Conservation (phyloP, 2,113 vertebrate species). For the Limanda limanda region DNA sequence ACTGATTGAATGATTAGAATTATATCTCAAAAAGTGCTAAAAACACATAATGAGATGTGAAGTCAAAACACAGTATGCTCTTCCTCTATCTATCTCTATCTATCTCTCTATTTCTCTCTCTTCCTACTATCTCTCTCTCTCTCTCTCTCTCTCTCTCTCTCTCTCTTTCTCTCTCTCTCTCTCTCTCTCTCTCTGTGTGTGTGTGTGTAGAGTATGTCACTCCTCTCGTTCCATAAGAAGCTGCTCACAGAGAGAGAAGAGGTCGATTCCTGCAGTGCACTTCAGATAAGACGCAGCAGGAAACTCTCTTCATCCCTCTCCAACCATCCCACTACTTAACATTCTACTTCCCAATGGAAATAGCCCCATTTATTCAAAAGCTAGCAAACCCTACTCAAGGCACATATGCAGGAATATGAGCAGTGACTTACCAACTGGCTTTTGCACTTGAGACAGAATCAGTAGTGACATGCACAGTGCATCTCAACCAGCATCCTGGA, state of each 20-base stretch:
- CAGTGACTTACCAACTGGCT: conserved; percentile 55
- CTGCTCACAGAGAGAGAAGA: conserved; percentile 51
- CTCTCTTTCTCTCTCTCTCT: too few species aligned
- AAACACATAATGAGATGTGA: not conserved
- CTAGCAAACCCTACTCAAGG: conserved; percentile 22
- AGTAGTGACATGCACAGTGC: conserved; percentile 21
- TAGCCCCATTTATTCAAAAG: conserved; percentile 59
- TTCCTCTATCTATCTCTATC: not conserved
- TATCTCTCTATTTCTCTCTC: not conserved
- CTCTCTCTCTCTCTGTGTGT: not conserved
- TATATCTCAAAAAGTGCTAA: not conserved
- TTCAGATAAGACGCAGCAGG: conserved; percentile 72
- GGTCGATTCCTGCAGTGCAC: conserved; percentile 58
- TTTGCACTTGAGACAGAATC: conserved; percentile 43
- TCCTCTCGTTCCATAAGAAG: conserved; percentile 36
- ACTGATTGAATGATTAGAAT: not conserved
- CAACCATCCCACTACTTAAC: conserved; percentile 61
- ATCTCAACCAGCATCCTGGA: conserved; percentile 11
- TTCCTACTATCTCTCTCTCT: not conserved
- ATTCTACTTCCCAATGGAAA: conserved; percentile 64
- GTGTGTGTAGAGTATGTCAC: not conserved
- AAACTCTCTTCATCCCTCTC: conserved; percentile 62
- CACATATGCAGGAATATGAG: conserved; percentile 48
- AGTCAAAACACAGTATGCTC: not conserved
- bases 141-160: too few species aligned